Percentiles rank a stretch among this genome's conserved stretches.
Evolutionary conservation across 1,140 invertebrate genomes (phyloP).

Genomic region (Aplysia californica): DNA sequence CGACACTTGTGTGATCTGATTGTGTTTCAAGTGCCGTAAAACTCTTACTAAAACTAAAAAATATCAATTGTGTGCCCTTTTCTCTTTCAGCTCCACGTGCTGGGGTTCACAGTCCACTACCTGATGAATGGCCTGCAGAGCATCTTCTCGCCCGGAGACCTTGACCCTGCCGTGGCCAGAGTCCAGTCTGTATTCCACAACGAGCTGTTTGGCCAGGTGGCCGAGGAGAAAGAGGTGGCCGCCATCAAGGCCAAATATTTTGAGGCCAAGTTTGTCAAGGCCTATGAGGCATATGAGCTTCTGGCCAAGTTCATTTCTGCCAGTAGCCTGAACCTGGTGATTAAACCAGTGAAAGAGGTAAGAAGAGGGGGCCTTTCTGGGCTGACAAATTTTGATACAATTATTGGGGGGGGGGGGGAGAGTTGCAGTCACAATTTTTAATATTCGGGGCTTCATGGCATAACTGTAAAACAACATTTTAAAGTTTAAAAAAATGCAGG

Average conservation of each 20-base stretch:
- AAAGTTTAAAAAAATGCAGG: no score
- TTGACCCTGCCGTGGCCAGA: conserved; percentile 81
- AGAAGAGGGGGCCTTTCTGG: conserved; percentile 18
- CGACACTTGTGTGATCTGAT: no score
- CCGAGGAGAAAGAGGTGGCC: conserved; percentile 92
- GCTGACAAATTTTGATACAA: background rate
- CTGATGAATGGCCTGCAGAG: conserved; percentile 80
- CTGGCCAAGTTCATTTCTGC: conserved; percentile 83
- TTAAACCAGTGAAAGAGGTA: conserved; percentile 86
- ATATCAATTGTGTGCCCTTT: no score
- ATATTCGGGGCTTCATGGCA: no score
- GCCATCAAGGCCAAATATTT: conserved; percentile 81
- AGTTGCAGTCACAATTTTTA: no score
- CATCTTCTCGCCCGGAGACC: conserved; percentile 77
- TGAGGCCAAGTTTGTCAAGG: conserved; percentile 77
- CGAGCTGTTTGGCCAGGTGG: conserved; percentile 87
- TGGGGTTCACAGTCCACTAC: conserved; percentile 88
- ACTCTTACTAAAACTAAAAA: no score
- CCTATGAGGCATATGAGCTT: conserved; percentile 86
- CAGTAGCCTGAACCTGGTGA: conserved; percentile 79
- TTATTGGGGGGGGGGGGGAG: no score
- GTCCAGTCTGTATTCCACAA: conserved; percentile 87
- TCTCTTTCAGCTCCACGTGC: conserved; percentile 83
- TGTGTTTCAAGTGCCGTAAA: no score
- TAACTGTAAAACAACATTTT: no score